phyloP scores from a whole-genome alignment of 2,113 vertebrate species.

The Enhydra lutris region DNA sequence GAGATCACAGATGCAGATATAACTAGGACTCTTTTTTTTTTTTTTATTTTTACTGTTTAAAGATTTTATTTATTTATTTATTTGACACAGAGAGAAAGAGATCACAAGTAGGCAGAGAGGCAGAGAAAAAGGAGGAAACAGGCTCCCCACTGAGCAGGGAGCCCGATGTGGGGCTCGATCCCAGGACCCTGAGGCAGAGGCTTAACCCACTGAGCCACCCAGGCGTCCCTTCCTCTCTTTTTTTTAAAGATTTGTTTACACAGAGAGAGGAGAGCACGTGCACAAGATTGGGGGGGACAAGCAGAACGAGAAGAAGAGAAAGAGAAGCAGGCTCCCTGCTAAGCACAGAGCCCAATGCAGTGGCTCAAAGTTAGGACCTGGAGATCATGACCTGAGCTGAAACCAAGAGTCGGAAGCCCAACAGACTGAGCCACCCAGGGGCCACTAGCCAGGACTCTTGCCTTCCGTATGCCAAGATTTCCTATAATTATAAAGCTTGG shows the following conservation, averaged over 20 bases:
- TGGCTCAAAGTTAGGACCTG: neutral
- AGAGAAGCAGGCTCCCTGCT: neutral
- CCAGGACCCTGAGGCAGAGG: no score
- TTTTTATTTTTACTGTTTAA: neutral
- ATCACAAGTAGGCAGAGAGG: no score
- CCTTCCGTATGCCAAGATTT: neutral
- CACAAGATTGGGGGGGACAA: neutral
- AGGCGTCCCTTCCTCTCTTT: no score
- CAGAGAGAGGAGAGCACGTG: neutral
- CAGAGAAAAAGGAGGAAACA: no score
- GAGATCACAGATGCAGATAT: neutral
- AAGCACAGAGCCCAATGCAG: neutral
- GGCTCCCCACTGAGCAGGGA: no score
- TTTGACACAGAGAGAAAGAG: no score
- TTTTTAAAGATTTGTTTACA: neutral
- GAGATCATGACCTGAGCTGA: neutral
- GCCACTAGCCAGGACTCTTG: neutral
- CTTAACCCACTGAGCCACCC: no score
- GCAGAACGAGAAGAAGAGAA: neutral
- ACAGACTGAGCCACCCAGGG: neutral
- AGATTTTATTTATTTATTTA: no score
- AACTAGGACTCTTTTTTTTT: neutral
- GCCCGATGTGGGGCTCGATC: no score
- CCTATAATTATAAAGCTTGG: neutral
- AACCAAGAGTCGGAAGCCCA: neutral